phyloP scores from a whole-genome alignment of 1,140 invertebrate genomes.

The Bombus polaris region DNA sequence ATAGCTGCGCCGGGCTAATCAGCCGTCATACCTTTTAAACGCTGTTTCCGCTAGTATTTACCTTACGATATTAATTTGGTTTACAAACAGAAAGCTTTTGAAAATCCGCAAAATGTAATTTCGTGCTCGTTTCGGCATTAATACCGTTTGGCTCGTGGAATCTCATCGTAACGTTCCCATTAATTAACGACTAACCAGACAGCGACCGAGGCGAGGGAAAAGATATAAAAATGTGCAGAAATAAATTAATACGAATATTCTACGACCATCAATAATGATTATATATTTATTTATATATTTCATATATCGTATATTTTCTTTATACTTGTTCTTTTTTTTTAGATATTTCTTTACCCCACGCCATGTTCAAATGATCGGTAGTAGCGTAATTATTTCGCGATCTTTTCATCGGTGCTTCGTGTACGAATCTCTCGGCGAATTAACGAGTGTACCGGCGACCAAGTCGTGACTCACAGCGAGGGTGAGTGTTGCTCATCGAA shows the following conservation, averaged over 20 bases:
- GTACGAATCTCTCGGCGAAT: not conserved
- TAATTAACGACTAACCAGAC: conserved; percentile 19
- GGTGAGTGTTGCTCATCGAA: conserved; percentile 15
- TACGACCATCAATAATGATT: not conserved
- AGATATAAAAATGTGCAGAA: not conserved
- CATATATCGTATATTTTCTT: not conserved
- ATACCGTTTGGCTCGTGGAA: not conserved
- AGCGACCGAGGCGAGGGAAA: too few species aligned
- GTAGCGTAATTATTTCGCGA: conserved; percentile 13
- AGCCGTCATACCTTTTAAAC: not conserved
- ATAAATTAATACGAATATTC: not conserved
- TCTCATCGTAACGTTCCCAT: not conserved
- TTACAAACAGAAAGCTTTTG: not conserved
- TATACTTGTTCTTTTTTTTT: not conserved
- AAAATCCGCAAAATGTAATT: conserved; percentile 7
- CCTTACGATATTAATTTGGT: conserved; percentile 1
- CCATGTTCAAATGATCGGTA: not conserved
- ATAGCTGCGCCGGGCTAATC: not conserved
- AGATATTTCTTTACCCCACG: too few species aligned
- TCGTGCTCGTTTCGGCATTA: not conserved
- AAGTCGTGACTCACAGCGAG: conserved; percentile 16
- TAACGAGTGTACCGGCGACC: not conserved
- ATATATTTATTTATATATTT: not conserved
- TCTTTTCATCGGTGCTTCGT: not conserved
- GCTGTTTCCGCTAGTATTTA: not conserved